Base-by-base conservation (phyloP, 2,113 vertebrate genomes). In the Gymnorhina tibicen region DNA sequence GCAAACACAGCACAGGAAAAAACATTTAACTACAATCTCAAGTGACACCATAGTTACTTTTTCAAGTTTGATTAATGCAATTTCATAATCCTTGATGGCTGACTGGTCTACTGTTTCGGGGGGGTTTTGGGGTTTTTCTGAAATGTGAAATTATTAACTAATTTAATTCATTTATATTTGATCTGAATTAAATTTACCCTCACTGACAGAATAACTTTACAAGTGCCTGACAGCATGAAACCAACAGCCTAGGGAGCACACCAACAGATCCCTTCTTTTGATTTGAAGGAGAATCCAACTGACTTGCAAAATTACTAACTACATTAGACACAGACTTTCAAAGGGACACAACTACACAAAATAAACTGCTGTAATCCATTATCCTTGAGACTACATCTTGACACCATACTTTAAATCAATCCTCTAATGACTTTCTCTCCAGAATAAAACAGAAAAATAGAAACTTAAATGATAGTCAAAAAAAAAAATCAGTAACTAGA, bases 101-200 rank as follows among this genome's bases (percentile, higher is more conserved):
- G 28, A 3, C 8, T 41, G 8, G 11, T 73, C 59, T 59, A 37
- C 28, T 39, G 23, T 30, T 41, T 49, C 2, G 4, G 5, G 7
- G 0, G 0, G 0, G 5, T 3, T 14, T 62, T 19, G 7, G 3
- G 14, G 19, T 66, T 74, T 33, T n/a, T 2, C 22, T 72, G 44
- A 74, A 89, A 67, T 44, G 32, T 49, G 35, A 56, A 41, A 50
- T 20, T 55, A 63, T 28, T 75, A 49, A 52, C 22, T 77, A 33
- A 56, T 27, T 42, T 76, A 46, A 77, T 24, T 58, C 3, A 30
- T 60, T 72, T 66, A 3, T 37, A 80, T 53, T 80, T 91, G 9
- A 47, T 56, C 23, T 28, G 30, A 80, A 91, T 75, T 69, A 83
- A 94, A 69, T 49, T 75, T 56, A 72, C 11, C 20, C 3, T 72